Evolutionary conservation across 2,888 invertebrate genomes (phyloP).

Genomic region (Spisula subtruncata): DNA sequence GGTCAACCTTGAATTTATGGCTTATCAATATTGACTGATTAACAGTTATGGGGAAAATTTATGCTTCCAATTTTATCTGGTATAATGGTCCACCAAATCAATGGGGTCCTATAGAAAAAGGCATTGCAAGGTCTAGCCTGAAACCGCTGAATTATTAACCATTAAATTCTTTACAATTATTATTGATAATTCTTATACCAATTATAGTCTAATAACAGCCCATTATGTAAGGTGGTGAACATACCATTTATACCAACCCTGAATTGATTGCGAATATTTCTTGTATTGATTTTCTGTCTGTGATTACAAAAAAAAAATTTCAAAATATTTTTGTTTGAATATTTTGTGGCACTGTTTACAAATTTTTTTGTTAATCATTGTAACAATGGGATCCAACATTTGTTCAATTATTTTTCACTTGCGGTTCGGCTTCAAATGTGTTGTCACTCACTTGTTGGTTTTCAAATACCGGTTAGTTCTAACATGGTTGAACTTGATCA

Average conservation of each 20-base stretch:
- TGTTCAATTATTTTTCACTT: too few relatives aligned
- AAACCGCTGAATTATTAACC: neutral
- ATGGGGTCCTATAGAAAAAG: neutral
- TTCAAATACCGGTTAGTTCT: too few relatives aligned
- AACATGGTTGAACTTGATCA: too few relatives aligned
- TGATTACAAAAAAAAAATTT: neutral
- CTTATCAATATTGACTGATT: too few relatives aligned
- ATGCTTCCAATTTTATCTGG: neutral
- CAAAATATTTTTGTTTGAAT: neutral
- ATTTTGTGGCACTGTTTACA: neutral
- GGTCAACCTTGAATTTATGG: too few relatives aligned
- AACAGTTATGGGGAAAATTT: neutral
- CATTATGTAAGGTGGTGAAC: neutral
- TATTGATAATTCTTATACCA: neutral
- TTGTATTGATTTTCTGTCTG: slow-evolving; percentile 1
- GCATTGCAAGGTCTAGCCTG: neutral
- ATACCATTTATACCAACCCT: neutral
- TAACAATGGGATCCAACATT: too few relatives aligned
- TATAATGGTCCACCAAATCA: neutral
- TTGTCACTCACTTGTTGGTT: too few relatives aligned
- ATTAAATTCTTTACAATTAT: neutral
- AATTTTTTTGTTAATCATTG: too few relatives aligned
- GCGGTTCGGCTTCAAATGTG: too few relatives aligned
- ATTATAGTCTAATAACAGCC: neutral
- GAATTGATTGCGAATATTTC: neutral